Evolutionary conservation across 2,888 invertebrate genomes (phyloP).

Genomic region (Dynastes maya): DNA sequence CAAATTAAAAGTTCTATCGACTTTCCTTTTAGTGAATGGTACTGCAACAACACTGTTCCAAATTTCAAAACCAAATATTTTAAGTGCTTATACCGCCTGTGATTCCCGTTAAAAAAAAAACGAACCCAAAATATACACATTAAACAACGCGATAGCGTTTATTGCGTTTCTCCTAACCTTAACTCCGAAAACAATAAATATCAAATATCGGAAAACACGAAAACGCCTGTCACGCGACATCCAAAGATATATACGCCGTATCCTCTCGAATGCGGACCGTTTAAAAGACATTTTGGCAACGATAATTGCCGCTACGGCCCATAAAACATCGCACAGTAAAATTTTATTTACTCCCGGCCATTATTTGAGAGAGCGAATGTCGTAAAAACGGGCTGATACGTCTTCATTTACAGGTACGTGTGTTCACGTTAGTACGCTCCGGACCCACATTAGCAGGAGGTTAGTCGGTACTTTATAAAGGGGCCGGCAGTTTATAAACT

Average conservation of each 20-base stretch:
- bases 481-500: not conserved
- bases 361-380: slow-evolving; percentile 13
- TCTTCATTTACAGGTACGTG: slow-evolving; percentile 31
- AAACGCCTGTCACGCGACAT: slow-evolving; percentile 6
- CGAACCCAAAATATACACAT: not conserved
- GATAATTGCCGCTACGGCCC: slow-evolving; percentile 31
- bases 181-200: slow-evolving; percentile 20
- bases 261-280: slow-evolving; percentile 28
- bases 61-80: too few species aligned
- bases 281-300: slow-evolving; percentile 33
- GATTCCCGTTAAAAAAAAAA: too few species aligned
- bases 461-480: not conserved
- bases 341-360: slow-evolving; percentile 35
- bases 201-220: slow-evolving; percentile 22
- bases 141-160: not conserved
- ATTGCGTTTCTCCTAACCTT: not conserved
- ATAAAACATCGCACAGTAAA: slow-evolving; percentile 39
- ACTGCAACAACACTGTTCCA: too few species aligned
- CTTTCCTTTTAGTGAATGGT: too few species aligned
- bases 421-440: not conserved
- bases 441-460: slow-evolving; percentile 6
- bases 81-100: too few species aligned
- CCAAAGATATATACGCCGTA: slow-evolving; percentile 10
- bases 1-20: too few species aligned
- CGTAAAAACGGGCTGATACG: slow-evolving; percentile 34